A percentile compares a stretch with the other conserved stretches of the same genome.
Conservation (phyloP, 2,797 vertebrate species). For the Naso thynnoides region DNA sequence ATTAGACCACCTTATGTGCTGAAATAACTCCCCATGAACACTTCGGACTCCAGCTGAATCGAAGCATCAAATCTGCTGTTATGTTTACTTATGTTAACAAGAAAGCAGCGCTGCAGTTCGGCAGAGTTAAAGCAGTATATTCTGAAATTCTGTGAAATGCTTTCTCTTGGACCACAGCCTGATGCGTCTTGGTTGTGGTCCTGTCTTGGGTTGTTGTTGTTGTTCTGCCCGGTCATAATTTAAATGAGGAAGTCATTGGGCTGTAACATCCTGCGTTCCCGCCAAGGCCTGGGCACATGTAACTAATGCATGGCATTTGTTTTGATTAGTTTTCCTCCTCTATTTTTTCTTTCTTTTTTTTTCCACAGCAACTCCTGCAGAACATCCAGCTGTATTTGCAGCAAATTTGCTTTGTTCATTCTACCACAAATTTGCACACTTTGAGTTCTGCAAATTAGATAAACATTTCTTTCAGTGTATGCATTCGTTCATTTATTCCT, state of each 20-base stretch:
- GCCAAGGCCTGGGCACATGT: constrained; percentile 63
- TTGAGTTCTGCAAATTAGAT: constrained; percentile 51
- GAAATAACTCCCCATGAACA: background rate
- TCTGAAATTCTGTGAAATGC: constrained; percentile 1
- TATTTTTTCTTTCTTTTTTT: background rate
- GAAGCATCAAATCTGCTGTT: constrained; percentile 1
- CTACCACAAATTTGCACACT: constrained; percentile 44
- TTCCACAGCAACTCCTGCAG: background rate
- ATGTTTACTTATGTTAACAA: background rate
- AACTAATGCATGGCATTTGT: constrained; percentile 73
- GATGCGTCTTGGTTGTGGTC: constrained; percentile 47
- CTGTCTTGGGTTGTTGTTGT: constrained; percentile 51
- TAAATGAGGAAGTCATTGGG: constrained; percentile 75
- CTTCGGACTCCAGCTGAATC: background rate
- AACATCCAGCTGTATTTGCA: constrained; percentile 48
- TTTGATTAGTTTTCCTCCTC: constrained; percentile 66
- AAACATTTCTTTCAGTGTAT: constrained; percentile 38
- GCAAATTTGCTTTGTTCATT: constrained; percentile 50
- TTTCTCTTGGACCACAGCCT: constrained; percentile 44
- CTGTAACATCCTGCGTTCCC: constrained; percentile 59
- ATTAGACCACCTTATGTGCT: background rate
- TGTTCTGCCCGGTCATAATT: constrained; percentile 62
- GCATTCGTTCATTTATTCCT: constrained; percentile 35
- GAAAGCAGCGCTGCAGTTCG: background rate
- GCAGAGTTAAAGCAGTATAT: background rate